Percentiles rank a stretch among this genome's conserved stretches.
phyloP scores from a whole-genome alignment of 30 jellyfish, hydroid and myxozoan genomes.

The Catostylus mosaicus region DNA sequence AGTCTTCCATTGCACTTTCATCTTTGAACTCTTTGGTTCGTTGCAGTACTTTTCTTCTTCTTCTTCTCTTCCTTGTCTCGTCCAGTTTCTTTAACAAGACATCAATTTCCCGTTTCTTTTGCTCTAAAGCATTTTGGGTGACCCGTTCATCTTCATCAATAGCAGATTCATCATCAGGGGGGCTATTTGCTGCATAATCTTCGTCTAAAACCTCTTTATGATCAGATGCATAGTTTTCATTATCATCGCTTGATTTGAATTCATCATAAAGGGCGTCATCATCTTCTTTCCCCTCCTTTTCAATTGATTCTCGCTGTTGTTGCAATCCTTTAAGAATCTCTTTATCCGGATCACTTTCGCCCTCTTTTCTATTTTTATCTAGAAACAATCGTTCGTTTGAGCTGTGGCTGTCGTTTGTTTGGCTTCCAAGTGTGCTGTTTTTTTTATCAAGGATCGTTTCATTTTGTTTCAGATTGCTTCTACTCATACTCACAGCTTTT shows the following conservation, averaged over 20 bases:
- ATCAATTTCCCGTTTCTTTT: conserved; percentile 56
- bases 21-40: not conserved
- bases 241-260: not conserved
- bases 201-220: not conserved
- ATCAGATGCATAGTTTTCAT: not conserved
- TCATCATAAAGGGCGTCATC: not conserved
- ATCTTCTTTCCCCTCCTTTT: conserved; percentile 24
- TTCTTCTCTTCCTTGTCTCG: conserved; percentile 52
- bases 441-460: no score
- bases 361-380: not conserved
- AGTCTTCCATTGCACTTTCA: conserved; percentile 11
- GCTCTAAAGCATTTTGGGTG: conserved; percentile 57
- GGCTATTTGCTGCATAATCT: not conserved
- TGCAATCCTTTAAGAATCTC: conserved; percentile 36
- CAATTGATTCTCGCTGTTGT: conserved; percentile 51
- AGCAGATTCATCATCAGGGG: conserved; percentile 9
- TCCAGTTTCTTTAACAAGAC: conserved; percentile 40
- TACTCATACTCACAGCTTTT: no score
- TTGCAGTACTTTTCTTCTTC: conserved; percentile 32
- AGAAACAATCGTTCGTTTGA: not conserved
- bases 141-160: conserved; percentile 46
- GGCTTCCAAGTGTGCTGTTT: no score
- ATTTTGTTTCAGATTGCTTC: no score
- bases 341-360: conserved; percentile 35
- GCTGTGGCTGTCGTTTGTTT: not conserved